Conservation (phyloP, 2,888 invertebrate genomes). For the Apodemia zela region DNA sequence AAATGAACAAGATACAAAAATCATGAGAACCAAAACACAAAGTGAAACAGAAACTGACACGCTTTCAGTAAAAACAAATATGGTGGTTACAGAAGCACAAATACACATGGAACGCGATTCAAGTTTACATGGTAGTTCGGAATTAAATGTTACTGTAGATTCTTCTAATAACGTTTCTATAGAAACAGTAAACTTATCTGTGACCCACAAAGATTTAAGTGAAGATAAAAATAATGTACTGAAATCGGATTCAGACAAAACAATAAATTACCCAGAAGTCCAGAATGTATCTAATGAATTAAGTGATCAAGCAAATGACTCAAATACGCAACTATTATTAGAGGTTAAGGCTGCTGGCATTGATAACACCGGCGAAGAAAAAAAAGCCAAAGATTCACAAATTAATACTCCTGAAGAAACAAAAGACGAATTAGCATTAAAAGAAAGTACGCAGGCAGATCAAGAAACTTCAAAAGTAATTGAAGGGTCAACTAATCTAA, state of each 20-base stretch:
- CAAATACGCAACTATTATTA: slow-evolving; percentile 7
- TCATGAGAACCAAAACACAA: slow-evolving; percentile 49
- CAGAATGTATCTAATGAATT: slow-evolving; percentile 17
- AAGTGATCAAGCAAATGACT: neutral
- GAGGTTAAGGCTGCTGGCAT: slow-evolving; percentile 11
- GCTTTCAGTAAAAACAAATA: slow-evolving; percentile 69
- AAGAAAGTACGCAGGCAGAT: neutral
- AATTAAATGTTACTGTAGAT: slow-evolving; percentile 67
- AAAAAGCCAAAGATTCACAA: neutral
- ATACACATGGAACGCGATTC: slow-evolving; percentile 73
- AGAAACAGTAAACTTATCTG: slow-evolving; percentile 60
- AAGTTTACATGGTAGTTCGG: slow-evolving; percentile 63
- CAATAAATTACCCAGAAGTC: slow-evolving; percentile 11
- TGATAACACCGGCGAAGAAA: slow-evolving; percentile 20
- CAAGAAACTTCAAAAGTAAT: neutral
- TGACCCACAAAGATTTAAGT: slow-evolving; percentile 54
- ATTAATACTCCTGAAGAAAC: neutral
- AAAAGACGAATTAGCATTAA: neutral
- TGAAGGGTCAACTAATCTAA: slow-evolving; percentile 15
- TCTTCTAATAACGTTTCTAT: slow-evolving; percentile 70
- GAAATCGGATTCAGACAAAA: slow-evolving; percentile 15
- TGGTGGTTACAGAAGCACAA: slow-evolving; percentile 75
- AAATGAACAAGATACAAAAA: slow-evolving; percentile 43
- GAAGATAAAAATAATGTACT: slow-evolving; percentile 41
- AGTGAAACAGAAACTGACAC: slow-evolving; percentile 76